phyloP scores from a whole-genome alignment of 92 coral and sea anemone species.

The Chrysogorgia sp. region DNA sequence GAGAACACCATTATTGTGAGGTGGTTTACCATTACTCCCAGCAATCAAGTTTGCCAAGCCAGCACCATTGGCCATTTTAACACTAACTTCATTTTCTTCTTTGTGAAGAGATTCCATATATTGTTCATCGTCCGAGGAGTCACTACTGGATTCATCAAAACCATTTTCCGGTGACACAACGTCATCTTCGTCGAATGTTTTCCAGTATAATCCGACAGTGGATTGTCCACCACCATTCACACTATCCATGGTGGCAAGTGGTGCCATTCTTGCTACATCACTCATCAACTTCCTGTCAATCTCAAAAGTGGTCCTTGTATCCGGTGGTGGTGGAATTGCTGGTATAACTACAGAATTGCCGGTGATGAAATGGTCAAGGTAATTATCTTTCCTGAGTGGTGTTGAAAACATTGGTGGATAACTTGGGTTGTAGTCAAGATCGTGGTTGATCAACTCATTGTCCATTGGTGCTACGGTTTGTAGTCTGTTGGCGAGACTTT shows the following conservation, averaged over 20 bases:
- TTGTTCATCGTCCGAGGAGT: slow-evolving; percentile 33
- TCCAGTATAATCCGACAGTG: slow-evolving; percentile 33
- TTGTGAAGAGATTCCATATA: slow-evolving; percentile 10
- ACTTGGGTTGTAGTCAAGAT: neutral
- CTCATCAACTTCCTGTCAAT: neutral
- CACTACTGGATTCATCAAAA: slow-evolving; percentile 21
- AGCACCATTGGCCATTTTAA: slow-evolving; percentile 5
- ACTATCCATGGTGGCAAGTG: slow-evolving; percentile 17
- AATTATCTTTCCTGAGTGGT: slow-evolving; percentile 10
- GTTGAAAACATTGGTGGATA: slow-evolving; percentile 34
- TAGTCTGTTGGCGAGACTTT: slow-evolving; percentile 79
- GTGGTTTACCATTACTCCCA: neutral
- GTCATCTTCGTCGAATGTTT: slow-evolving; percentile 38
- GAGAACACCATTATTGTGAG: slow-evolving; percentile 14
- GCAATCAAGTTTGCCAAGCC: neutral
- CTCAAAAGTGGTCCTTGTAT: slow-evolving; percentile 13
- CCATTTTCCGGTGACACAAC: slow-evolving; percentile 26
- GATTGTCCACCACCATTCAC: neutral
- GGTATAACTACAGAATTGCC: slow-evolving; percentile 17
- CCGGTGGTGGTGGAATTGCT: slow-evolving; percentile 21
- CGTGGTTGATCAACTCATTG: neutral
- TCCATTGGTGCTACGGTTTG: slow-evolving; percentile 51
- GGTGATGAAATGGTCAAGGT: slow-evolving; percentile 1
- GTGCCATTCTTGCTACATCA: slow-evolving; percentile 15
- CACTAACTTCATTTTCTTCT: neutral